phyloP scores from a whole-genome alignment of 2,113 vertebrate species.

The Loxodonta africana region DNA sequence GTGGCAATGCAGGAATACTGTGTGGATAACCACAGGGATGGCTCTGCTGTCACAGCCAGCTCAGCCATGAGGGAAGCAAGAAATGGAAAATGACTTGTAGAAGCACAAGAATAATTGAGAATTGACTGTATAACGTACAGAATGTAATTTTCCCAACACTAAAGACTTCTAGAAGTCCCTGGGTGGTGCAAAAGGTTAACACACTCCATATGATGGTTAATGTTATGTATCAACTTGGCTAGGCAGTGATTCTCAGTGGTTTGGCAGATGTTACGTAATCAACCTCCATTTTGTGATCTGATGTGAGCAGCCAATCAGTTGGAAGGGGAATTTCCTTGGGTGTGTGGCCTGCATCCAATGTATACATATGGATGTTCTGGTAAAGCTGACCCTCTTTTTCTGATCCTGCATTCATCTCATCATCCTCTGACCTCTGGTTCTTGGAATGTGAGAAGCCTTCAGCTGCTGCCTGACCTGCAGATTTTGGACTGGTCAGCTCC shows the following conservation, averaged over 20 bases:
- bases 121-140: background rate
- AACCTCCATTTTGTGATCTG: no score
- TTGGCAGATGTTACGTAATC: no score
- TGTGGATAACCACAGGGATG: background rate
- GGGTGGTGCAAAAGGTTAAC: no score
- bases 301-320: no score
- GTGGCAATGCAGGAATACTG: accelerated
- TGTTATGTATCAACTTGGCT: no score
- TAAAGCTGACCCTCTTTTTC: background rate
- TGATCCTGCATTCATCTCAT: background rate
- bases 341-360: background rate
- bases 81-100: background rate
- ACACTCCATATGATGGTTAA: no score
- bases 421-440: background rate
- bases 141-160: background rate
- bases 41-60: background rate
- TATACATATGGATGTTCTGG: background rate
- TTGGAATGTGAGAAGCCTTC: background rate
- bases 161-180: background rate
- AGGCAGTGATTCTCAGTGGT: no score
- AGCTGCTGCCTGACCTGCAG: background rate
- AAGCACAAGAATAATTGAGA: background rate
- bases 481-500: background rate
- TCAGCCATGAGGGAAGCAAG: background rate
- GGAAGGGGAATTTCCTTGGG: no score